Percentiles rank a stretch among this genome's conserved stretches.
phyloP scores from a whole-genome alignment of 2,888 invertebrate genomes.

The Eutolmus rufibarbis region DNA sequence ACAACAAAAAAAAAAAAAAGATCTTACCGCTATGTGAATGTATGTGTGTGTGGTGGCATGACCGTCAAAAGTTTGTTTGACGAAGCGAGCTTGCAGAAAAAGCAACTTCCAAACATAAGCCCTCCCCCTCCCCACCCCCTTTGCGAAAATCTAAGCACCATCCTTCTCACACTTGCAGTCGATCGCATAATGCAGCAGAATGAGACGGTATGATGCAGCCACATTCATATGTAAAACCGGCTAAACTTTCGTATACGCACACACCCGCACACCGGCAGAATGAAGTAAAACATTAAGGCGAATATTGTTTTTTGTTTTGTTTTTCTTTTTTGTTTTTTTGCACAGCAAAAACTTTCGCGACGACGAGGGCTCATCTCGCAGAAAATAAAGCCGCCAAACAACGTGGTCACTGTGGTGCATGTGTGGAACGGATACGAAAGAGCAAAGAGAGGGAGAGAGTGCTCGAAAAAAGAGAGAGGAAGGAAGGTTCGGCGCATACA shows the following conservation, averaged over 20 bases:
- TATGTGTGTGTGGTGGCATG: background rate
- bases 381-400: background rate
- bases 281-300: background rate
- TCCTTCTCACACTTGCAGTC: background rate
- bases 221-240: background rate
- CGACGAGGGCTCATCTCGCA: background rate
- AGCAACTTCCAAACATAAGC: background rate
- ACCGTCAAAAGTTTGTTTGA: slow-evolving; percentile 36
- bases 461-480: background rate
- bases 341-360: background rate
- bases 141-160: background rate
- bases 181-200: background rate
- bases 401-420: background rate
- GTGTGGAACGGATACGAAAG: background rate
- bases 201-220: background rate
- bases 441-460: background rate
- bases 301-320: background rate
- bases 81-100: slow-evolving; percentile 32
- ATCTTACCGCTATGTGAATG: background rate
- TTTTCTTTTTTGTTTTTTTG: background rate
- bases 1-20: background rate
- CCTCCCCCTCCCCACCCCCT: background rate
- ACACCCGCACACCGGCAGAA: background rate
- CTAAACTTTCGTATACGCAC: background rate
- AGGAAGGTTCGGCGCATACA: background rate